Conservation (phyloP, 1,140 invertebrate species). For the Hesperophylax magnus region DNA sequence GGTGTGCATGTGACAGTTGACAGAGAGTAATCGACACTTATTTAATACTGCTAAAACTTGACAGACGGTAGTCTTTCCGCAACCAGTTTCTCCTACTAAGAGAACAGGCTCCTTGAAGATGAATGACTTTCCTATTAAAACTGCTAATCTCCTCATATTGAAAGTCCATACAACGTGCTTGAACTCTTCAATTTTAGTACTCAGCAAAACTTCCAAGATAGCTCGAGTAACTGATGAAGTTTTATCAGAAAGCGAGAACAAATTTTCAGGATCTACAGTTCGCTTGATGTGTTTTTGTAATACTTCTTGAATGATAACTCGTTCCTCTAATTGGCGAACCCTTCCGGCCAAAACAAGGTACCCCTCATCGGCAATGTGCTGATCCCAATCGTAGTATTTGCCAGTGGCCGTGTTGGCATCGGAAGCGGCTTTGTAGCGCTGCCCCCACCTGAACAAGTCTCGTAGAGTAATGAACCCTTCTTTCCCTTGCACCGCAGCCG, state of each 20-base stretch:
- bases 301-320: slow-evolving; percentile 81
- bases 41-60: slow-evolving; percentile 86
- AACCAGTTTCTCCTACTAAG: slow-evolving; percentile 97
- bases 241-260: slow-evolving; percentile 83
- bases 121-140: slow-evolving; percentile 92
- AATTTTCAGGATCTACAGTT: slow-evolving; percentile 78
- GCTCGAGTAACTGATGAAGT: slow-evolving; percentile 84
- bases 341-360: slow-evolving; percentile 95
- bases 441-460: slow-evolving; percentile 98
- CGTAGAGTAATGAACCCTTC: slow-evolving; percentile 95
- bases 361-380: slow-evolving; percentile 97
- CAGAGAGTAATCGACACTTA: slow-evolving; percentile 77
- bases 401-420: slow-evolving; percentile 65
- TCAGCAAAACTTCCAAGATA: slow-evolving; percentile 79
- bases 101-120: slow-evolving; percentile 95
- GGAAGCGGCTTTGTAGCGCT: slow-evolving; percentile 88
- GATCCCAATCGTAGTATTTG: slow-evolving; percentile 94
- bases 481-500: slow-evolving; percentile 94
- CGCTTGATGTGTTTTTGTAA: slow-evolving; percentile 90
- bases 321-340: slow-evolving; percentile 88
- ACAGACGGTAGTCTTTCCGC: slow-evolving; percentile 98
- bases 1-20: slow-evolving; percentile 99
- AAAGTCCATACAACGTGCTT: slow-evolving; percentile 94
- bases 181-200: slow-evolving; percentile 73
- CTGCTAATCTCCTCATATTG: slow-evolving; percentile 90